phyloP scores from a whole-genome alignment of 2,888 invertebrate species.

The Saturnia pavonia region DNA sequence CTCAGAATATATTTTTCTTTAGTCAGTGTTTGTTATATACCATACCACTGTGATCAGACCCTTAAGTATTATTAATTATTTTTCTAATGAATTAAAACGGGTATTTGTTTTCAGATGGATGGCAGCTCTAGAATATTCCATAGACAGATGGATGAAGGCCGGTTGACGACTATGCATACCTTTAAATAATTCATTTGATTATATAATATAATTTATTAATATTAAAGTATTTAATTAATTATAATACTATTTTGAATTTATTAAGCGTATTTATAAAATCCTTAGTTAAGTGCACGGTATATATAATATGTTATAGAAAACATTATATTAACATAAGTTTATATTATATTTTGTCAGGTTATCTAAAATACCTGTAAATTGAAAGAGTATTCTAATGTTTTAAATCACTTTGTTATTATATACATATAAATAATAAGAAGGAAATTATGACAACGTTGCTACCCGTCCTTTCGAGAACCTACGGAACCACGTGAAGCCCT shows the following conservation, averaged over 20 bases:
- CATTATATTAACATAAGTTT: neutral
- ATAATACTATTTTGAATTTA: slow-evolving; percentile 10
- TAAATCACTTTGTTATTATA: slow-evolving; percentile 13
- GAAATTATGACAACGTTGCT: slow-evolving; percentile 31
- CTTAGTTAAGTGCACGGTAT: neutral
- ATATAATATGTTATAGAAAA: neutral
- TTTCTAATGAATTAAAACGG: too few relatives aligned
- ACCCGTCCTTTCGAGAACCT: slow-evolving; percentile 32
- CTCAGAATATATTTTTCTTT: too few relatives aligned
- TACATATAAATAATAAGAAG: slow-evolving; percentile 22
- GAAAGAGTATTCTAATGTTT: slow-evolving; percentile 4
- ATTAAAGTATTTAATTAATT: slow-evolving; percentile 14
- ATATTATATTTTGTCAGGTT: slow-evolving; percentile 1
- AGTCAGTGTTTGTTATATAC: too few relatives aligned
- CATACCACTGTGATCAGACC: too few relatives aligned
- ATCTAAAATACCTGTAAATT: slow-evolving; percentile 10
- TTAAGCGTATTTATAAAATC: neutral
- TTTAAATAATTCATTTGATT: slow-evolving; percentile 60
- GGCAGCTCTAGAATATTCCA: slow-evolving; percentile 96
- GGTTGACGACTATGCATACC: slow-evolving; percentile 76
- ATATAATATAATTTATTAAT: slow-evolving; percentile 60
- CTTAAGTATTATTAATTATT: too few relatives aligned
- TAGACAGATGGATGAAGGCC: slow-evolving; percentile 95
- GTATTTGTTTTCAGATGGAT: slow-evolving; percentile 87
- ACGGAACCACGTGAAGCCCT: slow-evolving; percentile 16